Evolutionary conservation across 2,888 invertebrate genomes (phyloP), one percentile per base, ranked within the genome.

Genomic region (Ophion obscuratus): DNA sequence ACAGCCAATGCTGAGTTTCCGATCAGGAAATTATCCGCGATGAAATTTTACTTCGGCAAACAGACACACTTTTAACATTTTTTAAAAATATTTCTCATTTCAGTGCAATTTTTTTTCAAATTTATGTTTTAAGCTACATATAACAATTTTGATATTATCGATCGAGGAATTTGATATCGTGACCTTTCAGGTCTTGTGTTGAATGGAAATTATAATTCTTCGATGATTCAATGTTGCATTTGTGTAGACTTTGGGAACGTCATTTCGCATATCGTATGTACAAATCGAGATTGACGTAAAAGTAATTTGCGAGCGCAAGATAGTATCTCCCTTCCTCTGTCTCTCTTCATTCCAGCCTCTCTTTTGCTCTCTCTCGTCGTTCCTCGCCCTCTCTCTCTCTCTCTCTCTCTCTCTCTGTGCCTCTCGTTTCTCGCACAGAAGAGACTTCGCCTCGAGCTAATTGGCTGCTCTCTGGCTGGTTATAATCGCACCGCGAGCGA

Each of bases 361-460:
- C 40, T 40, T 9, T 40, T 9, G 6, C 40, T 40, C 40, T 40
- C 40, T 40, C 40, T 40, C 9, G 31, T 40, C 40, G 0, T 40
- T n/a, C 36, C 14, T 2, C 14, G 3, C 14, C 10, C 53, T 70
- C 20, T 24, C 53, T 53, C 14, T 31, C 5, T 44, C 68, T 70
- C 24, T 70, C 68, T 27, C 24, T 47, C 47, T 47, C 47, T 47
- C 14, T 47, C 47, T 47, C 47, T 4, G 14, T 14, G 47, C 20
- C 53, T 70, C 20, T 24, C 14, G 61, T 2, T 61, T 31, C 57
- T 79, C 61, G 74, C 53, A 64, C 67, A 62, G 47, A 53, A 53
- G 53, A 73, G 66, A 77, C 31, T 77, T 74, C 57, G 80, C 73
- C 76, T 57, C 66, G 27, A 81, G 79, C 77, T 84, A 84, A 84